These are phyloP conservation scores for Pterophyllum scalare DNA, from an alignment of 2,113 vertebrate genomes.

Conservation along the genomic window DNA sequence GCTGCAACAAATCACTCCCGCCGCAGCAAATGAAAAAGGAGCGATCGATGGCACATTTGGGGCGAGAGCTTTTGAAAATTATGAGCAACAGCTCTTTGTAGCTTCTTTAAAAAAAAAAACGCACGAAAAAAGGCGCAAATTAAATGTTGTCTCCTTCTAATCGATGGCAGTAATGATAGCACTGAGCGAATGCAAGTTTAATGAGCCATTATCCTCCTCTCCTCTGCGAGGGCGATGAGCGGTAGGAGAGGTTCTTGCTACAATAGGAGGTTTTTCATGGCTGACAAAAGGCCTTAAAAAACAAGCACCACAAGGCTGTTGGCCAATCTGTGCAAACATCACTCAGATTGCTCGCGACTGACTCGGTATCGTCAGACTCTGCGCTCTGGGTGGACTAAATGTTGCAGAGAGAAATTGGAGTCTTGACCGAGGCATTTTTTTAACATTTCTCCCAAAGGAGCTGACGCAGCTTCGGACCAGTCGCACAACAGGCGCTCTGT, in stretches of 20 bases:
- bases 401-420: conserved; percentile 60
- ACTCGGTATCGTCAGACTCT: conserved; percentile 32
- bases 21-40: not conserved
- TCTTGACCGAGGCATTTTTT: conserved; percentile 48
- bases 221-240: not conserved
- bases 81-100: not conserved
- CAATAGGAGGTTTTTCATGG: conserved; percentile 1
- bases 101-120: conserved; percentile 1
- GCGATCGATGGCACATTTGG: not conserved
- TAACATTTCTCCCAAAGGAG: conserved; percentile 67
- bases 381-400: conserved; percentile 30
- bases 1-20: not conserved
- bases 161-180: conserved; percentile 15
- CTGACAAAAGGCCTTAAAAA: conserved; percentile 1
- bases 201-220: not conserved
- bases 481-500: conserved; percentile 79
- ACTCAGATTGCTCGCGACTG: conserved; percentile 22
- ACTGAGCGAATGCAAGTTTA: not conserved
- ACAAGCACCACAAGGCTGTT: not conserved
- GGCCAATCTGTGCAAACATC: not conserved
- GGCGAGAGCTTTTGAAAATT: not conserved
- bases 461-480: conserved; percentile 68
- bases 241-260: not conserved
- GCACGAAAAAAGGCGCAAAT: not conserved
- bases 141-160: conserved; percentile 17